phyloP scores from a whole-genome alignment of 2,797 vertebrate species.

The Mormyrus proboscirostris region DNA sequence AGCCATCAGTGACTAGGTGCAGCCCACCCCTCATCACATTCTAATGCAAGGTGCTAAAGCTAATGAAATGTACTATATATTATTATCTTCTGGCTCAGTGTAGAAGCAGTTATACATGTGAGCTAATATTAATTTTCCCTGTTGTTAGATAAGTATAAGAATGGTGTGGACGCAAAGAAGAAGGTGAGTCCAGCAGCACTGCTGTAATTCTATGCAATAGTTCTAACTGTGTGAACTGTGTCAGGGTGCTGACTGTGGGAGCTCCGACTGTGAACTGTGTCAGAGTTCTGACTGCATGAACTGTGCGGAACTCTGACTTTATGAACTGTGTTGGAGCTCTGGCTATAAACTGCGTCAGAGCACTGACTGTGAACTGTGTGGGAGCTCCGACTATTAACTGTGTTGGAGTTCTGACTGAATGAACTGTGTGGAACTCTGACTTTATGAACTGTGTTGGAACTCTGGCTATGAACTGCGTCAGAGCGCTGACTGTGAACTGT shows the following conservation, averaged over 20 bases:
- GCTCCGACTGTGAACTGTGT: neutral
- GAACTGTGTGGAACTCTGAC: neutral
- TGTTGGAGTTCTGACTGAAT: neutral
- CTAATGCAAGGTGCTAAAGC: neutral
- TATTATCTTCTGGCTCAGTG: neutral
- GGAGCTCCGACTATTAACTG: neutral
- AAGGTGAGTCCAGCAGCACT: conserved; percentile 43
- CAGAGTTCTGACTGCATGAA: neutral
- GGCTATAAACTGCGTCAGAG: neutral
- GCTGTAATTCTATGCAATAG: neutral
- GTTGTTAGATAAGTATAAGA: conserved; percentile 44
- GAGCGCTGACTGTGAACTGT: neutral
- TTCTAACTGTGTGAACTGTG: neutral
- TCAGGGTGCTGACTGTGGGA: neutral
- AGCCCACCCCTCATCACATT: neutral
- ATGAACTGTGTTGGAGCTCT: neutral
- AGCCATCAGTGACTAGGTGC: neutral
- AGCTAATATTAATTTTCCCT: neutral
- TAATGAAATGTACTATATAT: neutral
- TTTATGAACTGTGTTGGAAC: neutral
- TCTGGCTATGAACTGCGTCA: neutral
- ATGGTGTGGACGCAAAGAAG: conserved; percentile 47
- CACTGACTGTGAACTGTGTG: neutral
- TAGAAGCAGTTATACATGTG: neutral
- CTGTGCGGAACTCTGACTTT: neutral